Percentiles rank a stretch among this genome's conserved stretches.
Evolutionary conservation across 30 jellyfish, hydroid and myxozoan genomes (phyloP).

Genomic region (Chrysaora quinquecirrha): DNA sequence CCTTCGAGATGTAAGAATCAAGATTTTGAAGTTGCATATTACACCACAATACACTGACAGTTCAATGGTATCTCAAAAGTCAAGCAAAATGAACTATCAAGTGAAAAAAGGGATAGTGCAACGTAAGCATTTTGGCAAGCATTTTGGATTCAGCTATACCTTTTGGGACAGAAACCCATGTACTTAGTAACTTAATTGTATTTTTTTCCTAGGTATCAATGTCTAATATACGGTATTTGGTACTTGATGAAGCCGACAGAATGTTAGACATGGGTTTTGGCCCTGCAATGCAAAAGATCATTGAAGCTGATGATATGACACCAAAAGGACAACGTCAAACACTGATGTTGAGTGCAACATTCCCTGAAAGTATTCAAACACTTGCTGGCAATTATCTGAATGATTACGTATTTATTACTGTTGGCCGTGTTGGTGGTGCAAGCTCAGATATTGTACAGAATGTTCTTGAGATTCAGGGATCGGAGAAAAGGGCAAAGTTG

Average conservation of each 20-base stretch:
- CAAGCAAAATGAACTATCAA: no score
- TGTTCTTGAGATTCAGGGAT: constrained; percentile 73
- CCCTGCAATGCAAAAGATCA: constrained; percentile 64
- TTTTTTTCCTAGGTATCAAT: constrained; percentile 70
- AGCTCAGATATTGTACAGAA: constrained; percentile 86
- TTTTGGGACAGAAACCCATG: no score
- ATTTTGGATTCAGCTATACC: no score
- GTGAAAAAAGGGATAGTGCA: constrained; percentile 78
- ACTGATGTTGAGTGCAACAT: constrained; percentile 98
- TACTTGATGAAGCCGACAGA: constrained; percentile 98
- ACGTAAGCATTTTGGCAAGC: no score
- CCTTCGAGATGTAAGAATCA: no score
- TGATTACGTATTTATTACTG: constrained; percentile 83
- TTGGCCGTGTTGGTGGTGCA: constrained; percentile 95
- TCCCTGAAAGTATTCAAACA: constrained; percentile 85
- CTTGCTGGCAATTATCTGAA: constrained; percentile 87
- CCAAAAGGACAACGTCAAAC: constrained; percentile 72
- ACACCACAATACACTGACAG: no score
- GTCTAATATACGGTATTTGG: constrained; percentile 64
- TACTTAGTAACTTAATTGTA: constrained; percentile 73
- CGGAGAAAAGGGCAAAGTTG: constrained; percentile 84
- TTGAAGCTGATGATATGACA: constrained; percentile 60
- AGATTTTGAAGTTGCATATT: no score
- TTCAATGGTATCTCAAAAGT: no score
- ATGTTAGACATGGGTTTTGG: constrained; percentile 98